phyloP scores from a whole-genome alignment of 2,797 vertebrate species.

The Oceanodroma leucorhoa region DNA sequence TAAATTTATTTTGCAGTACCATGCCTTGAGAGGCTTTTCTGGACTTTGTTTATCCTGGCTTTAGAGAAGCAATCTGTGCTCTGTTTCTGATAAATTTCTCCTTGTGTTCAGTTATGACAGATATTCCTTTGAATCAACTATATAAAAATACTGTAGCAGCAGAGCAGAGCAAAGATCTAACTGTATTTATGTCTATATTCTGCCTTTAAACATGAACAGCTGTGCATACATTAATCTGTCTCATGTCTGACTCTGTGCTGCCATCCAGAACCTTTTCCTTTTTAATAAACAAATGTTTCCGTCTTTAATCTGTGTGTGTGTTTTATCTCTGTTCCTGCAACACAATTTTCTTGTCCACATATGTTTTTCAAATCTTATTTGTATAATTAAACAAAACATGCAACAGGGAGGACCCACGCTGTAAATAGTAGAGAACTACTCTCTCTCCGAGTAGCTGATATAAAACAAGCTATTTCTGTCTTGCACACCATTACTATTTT shows the following conservation, averaged over 20 bases:
- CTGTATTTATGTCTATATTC: conserved; percentile 74
- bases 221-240: conserved; percentile 70
- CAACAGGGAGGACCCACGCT: not conserved
- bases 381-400: conserved; percentile 62
- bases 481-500: conserved; percentile 5
- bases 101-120: conserved; percentile 68
- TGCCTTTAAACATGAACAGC: conserved; percentile 76
- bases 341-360: conserved; percentile 53
- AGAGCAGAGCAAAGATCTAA: conserved; percentile 68
- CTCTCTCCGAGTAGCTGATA: not conserved
- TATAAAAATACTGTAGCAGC: conserved; percentile 72
- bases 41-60: conserved; percentile 70
- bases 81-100: conserved; percentile 74
- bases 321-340: conserved; percentile 53
- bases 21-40: conserved; percentile 50
- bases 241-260: conserved; percentile 58
- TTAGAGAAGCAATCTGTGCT: conserved; percentile 41
- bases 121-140: conserved; percentile 71
- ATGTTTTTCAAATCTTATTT: conserved; percentile 54
- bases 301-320: conserved; percentile 51
- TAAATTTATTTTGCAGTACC: conserved; percentile 63
- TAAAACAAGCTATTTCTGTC: conserved; percentile 35
- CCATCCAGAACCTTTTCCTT: conserved; percentile 64
- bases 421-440: not conserved
- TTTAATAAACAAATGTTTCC: conserved; percentile 69